A percentile compares a stretch with the other conserved stretches of the same genome.
phyloP scores from a whole-genome alignment of 2,888 invertebrate genomes.

The Idaea aversata region DNA sequence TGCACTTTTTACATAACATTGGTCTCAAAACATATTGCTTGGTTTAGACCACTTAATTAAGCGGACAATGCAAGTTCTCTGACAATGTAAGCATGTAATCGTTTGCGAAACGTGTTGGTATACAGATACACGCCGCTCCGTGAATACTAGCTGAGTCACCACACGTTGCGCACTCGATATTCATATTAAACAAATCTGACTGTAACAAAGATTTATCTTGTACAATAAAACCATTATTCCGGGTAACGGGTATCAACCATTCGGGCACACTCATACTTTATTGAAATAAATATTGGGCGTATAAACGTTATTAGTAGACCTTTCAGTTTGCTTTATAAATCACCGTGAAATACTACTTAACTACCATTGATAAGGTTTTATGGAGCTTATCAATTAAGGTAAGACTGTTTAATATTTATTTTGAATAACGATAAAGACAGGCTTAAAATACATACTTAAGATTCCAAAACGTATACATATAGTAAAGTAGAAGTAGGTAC shows the following conservation, averaged over 20 bases:
- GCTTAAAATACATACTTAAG: too few relatives aligned
- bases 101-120: constrained; percentile 31
- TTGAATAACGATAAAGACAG: too few relatives aligned
- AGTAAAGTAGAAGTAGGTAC: too few relatives aligned
- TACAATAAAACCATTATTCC: constrained; percentile 56
- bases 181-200: constrained; percentile 60
- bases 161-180: constrained; percentile 50
- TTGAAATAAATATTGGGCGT: constrained; percentile 46
- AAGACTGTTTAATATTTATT: too few relatives aligned
- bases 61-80: constrained; percentile 39
- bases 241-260: constrained; percentile 14
- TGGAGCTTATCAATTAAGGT: not conserved
- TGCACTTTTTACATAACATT: constrained; percentile 25
- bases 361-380: not conserved
- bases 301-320: constrained; percentile 20
- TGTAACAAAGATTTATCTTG: constrained; percentile 60
- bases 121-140: constrained; percentile 32
- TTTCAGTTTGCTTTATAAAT: constrained; percentile 34
- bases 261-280: constrained; percentile 41
- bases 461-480: too few relatives aligned
- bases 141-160: constrained; percentile 50
- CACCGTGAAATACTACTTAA: constrained; percentile 8
- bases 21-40: constrained; percentile 24
- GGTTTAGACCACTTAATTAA: constrained; percentile 40
- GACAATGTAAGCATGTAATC: constrained; percentile 41